Conservation (phyloP, 2,113 vertebrate genomes). For the Panurus biarmicus region DNA sequence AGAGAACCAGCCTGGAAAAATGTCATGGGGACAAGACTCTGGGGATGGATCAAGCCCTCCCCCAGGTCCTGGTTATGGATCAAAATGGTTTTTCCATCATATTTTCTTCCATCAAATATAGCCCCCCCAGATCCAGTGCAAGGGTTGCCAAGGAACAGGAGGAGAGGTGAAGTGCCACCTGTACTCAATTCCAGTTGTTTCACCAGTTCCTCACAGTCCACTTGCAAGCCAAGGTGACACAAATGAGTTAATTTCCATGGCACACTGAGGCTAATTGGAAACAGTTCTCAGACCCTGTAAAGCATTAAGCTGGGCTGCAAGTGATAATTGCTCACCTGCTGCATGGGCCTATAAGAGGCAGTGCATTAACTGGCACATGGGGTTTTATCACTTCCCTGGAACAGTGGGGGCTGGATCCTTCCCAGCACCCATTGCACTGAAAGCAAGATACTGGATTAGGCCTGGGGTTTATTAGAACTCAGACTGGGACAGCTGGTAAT, state of each 20-base stretch:
- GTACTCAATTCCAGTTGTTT: neutral
- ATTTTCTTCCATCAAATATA: neutral
- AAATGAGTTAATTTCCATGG: slow-evolving; percentile 59
- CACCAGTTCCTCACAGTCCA: neutral
- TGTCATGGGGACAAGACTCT: neutral
- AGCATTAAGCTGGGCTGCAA: slow-evolving; percentile 28
- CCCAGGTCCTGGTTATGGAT: neutral
- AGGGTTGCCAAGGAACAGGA: neutral
- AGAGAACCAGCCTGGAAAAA: slow-evolving; percentile 1
- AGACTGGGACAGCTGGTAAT: neutral
- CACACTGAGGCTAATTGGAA: slow-evolving; percentile 56
- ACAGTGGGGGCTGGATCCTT: neutral
- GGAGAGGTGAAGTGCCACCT: neutral
- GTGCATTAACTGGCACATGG: slow-evolving; percentile 16
- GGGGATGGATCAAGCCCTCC: neutral
- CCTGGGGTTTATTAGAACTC: neutral
- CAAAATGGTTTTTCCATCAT: neutral
- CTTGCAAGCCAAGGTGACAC: slow-evolving; percentile 43
- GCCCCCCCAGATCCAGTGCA: neutral
- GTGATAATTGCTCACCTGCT: slow-evolving; percentile 69
- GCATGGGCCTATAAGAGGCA: slow-evolving; percentile 34
- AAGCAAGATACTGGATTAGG: neutral
- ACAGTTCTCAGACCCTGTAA: slow-evolving; percentile 46
- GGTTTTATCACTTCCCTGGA: slow-evolving; percentile 39
- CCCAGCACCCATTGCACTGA: neutral